phyloP scores from a whole-genome alignment of 2,888 invertebrate species.

The Gymnosoma rotundatum region DNA sequence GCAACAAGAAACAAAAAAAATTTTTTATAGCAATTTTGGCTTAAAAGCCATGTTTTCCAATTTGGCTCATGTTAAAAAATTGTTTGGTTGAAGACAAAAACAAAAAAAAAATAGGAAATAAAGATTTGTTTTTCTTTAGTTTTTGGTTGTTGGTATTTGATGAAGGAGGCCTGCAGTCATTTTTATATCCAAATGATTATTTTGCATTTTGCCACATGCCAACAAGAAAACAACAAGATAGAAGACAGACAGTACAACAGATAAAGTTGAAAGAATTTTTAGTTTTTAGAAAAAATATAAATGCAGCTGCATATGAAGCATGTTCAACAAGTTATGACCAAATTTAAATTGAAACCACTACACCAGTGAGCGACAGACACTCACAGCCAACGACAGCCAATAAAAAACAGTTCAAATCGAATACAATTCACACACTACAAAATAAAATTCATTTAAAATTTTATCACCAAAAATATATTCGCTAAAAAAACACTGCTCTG shows the following conservation, averaged over 20 bases:
- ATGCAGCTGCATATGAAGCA: slow-evolving; percentile 56
- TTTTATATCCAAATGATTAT: slow-evolving; percentile 1
- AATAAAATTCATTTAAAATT: no score
- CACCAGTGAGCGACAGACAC: no score
- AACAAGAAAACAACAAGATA: slow-evolving; percentile 21
- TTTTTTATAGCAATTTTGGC: not conserved
- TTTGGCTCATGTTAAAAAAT: slow-evolving; percentile 39
- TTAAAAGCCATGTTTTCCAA: slow-evolving; percentile 15
- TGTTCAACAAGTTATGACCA: slow-evolving; percentile 68
- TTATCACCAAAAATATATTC: no score
- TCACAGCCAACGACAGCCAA: no score
- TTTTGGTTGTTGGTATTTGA: not conserved
- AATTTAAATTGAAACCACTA: slow-evolving; percentile 50
- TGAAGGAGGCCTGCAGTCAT: slow-evolving; percentile 18
- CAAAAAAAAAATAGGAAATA: slow-evolving; percentile 27
- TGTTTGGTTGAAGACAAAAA: not conserved
- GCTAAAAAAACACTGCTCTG: no score
- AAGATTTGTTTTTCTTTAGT: slow-evolving; percentile 24
- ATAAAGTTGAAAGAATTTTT: slow-evolving; percentile 50
- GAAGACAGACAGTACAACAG: slow-evolving; percentile 20
- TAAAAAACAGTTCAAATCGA: no score
- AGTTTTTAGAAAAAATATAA: not conserved
- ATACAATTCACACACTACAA: no score
- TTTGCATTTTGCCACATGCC: slow-evolving; percentile 66
- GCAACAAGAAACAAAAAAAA: slow-evolving; percentile 10